Conservation (phyloP, 2,113 vertebrate species). For the Gracilinanus agilis region DNA sequence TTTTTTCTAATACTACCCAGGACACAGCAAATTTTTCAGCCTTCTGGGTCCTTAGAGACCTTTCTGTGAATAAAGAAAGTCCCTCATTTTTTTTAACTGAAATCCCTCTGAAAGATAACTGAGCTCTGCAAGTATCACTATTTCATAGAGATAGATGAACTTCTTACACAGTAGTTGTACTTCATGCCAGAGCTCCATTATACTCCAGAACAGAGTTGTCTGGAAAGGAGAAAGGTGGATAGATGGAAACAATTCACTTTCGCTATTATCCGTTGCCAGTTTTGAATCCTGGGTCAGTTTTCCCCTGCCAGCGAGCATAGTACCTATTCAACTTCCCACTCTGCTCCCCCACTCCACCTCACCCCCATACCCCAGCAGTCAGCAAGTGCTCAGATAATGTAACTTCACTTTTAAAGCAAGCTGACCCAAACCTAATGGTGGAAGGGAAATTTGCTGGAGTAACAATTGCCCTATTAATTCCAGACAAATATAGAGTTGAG, state of each 20-base stretch:
- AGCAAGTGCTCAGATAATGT: background rate
- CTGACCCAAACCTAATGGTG: background rate
- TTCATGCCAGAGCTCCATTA: background rate
- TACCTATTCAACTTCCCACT: background rate
- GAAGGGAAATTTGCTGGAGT: accelerated
- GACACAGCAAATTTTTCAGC: background rate
- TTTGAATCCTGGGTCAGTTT: background rate
- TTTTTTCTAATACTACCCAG: background rate
- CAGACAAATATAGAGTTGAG: accelerated
- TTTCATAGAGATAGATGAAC: background rate
- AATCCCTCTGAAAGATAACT: background rate
- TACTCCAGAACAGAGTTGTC: background rate
- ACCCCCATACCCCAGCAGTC: background rate
- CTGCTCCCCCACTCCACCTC: background rate
- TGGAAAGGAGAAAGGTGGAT: background rate
- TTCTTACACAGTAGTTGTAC: background rate
- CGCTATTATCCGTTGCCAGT: background rate
- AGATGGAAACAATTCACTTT: background rate
- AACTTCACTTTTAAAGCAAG: background rate
- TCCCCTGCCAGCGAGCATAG: background rate
- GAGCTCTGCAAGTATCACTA: background rate
- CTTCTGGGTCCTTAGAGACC: background rate
- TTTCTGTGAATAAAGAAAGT: background rate
- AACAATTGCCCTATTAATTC: accelerated
- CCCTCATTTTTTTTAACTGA: background rate